These are phyloP conservation scores for Hycleus phaleratus DNA, from an alignment of 1,140 invertebrate genomes.

Conservation along the genomic window DNA sequence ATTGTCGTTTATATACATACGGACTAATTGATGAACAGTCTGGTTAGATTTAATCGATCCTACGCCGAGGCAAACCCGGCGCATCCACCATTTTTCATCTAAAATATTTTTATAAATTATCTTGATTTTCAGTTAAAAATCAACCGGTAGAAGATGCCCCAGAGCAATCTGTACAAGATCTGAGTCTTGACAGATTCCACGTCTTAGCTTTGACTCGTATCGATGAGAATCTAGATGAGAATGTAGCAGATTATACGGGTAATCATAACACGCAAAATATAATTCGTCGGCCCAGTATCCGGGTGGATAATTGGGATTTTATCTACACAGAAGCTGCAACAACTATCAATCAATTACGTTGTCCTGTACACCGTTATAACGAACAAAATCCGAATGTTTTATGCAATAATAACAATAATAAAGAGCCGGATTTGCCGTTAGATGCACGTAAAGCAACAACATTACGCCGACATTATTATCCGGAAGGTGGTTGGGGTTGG, in stretches of 20 bases:
- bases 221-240: slow-evolving; percentile 24
- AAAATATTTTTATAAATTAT: no score
- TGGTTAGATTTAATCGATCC: no score
- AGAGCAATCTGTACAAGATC: no score
- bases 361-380: slow-evolving; percentile 16
- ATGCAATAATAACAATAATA: neutral
- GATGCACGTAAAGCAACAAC: slow-evolving; percentile 35
- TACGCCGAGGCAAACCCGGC: no score
- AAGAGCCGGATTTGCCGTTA: slow-evolving; percentile 29
- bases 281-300: slow-evolving; percentile 26
- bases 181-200: slow-evolving; percentile 27
- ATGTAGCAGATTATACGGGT: neutral
- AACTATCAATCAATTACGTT: slow-evolving; percentile 11
- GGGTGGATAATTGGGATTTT: slow-evolving; percentile 36
- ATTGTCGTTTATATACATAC: no score
- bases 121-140: no score
- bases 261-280: neutral
- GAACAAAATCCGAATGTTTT: neutral
- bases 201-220: slow-evolving; percentile 31
- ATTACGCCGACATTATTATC: slow-evolving; percentile 59
- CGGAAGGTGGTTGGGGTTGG: slow-evolving; percentile 77
- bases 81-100: no score
- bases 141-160: no score
- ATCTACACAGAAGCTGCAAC: slow-evolving; percentile 28
- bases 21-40: no score